Conservation (phyloP, 2,797 vertebrate genomes). For the Hirundo rustica region DNA sequence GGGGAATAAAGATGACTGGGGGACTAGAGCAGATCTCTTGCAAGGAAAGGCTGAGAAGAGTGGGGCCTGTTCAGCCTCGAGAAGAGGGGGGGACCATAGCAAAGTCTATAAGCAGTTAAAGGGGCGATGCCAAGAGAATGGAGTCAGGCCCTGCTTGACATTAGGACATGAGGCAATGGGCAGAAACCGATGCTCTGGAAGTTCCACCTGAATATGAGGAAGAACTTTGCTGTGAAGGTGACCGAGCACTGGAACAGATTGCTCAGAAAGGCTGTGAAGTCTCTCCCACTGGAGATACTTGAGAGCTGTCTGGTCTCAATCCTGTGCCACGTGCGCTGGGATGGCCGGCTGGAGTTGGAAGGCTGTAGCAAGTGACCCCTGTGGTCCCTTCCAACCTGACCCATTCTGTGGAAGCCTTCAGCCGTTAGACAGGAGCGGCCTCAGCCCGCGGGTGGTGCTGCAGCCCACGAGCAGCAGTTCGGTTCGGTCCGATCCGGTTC, state of each 20-base stretch:
- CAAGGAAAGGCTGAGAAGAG: background rate
- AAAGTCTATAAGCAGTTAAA: background rate
- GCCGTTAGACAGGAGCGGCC: background rate
- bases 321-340: background rate
- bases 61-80: background rate
- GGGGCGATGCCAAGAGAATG: background rate
- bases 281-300: too few relatives aligned
- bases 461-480: background rate
- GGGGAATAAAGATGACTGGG: rapidly evolving
- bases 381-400: background rate
- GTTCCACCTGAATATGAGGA: background rate
- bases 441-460: background rate
- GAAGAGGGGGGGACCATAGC: too few relatives aligned
- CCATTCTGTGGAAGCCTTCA: background rate
- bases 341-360: background rate
- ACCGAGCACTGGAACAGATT: background rate
- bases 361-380: background rate
- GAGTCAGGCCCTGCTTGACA: background rate
- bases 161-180: background rate
- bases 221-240: background rate
- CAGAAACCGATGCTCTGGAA: background rate
- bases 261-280: background rate
- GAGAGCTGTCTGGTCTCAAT: background rate
- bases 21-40: background rate
- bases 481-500: rapidly evolving